Percentiles rank a stretch among this genome's conserved stretches.
These are phyloP conservation scores for Hemicentrotus pulcherrimus DNA, from an alignment of 35 echinoderm and acorn worm genomes.

Conservation along the genomic window DNA sequence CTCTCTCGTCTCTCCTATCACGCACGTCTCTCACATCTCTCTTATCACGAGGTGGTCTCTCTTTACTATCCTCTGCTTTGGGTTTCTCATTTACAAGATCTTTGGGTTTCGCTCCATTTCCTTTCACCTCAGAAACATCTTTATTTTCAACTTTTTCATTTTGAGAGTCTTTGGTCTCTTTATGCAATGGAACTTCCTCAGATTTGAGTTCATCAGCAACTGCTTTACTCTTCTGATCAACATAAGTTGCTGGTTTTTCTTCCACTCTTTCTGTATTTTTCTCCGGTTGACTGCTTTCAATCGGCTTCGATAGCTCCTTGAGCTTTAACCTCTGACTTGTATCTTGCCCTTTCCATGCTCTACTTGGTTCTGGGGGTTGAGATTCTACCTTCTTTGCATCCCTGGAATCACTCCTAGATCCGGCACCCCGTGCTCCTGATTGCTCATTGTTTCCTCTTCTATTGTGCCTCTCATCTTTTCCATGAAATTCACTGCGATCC, in stretches of 20 bases:
- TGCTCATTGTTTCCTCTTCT: constrained; percentile 28
- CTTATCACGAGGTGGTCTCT: constrained; percentile 38
- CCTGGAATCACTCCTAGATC: background rate
- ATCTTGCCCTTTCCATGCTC: constrained; percentile 44
- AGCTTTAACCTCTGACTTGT: constrained; percentile 45
- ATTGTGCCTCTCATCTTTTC: constrained; percentile 4
- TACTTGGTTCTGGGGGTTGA: constrained; percentile 21
- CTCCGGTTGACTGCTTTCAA: background rate
- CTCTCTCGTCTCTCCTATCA: constrained; percentile 22
- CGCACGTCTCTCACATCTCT: constrained; percentile 24
- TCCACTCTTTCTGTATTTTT: background rate
- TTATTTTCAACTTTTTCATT: constrained; percentile 52
- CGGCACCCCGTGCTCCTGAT: background rate
- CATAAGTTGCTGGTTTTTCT: constrained; percentile 33
- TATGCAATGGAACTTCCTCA: constrained; percentile 32
- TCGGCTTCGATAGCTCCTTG: constrained; percentile 7
- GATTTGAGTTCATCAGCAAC: constrained; percentile 8
- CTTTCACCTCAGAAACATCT: constrained; percentile 27
- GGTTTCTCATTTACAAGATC: constrained; percentile 17
- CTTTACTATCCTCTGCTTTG: background rate
- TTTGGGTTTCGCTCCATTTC: constrained; percentile 39
- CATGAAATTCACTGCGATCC: background rate
- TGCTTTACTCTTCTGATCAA: constrained; percentile 30
- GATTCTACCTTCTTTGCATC: constrained; percentile 38
- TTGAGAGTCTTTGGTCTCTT: constrained; percentile 49